Base-by-base conservation (phyloP, 2,888 invertebrate species). In the Flabesymbios commensalis region DNA sequence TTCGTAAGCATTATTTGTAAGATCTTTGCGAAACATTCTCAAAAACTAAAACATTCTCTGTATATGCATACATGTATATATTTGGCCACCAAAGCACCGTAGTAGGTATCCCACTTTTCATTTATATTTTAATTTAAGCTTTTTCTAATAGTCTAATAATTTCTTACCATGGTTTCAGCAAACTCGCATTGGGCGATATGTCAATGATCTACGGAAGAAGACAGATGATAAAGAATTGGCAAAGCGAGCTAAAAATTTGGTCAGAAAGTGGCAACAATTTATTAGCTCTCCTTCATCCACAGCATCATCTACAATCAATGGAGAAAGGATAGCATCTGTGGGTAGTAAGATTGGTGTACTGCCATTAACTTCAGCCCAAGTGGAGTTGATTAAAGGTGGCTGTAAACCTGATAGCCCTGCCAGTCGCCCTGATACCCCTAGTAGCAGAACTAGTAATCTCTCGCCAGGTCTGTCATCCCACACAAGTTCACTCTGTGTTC, bases 171-270 rank as follows among this genome's bases (percentile, higher is more conserved):
- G 24, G 29, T 83, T 86, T 1, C 85, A 93, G 93, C 89, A 90
- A 88, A 96, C 96, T 87, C 87, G 95, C 88, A 86, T 97, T 82
- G 96, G 94, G 42, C 92, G 91, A 84, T 90, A 92, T 82, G 91
- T 96, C 83, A 96, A 96, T 83, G 93, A 94, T 83, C 86, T 96
- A 55, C 88, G 96, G 59, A 87, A 92, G 63, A 92, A 92, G 84
- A 93, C 93, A 43, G 87, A 86, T 62, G 91, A 94, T 83, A 91
- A 92, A 72, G 87, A 87, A 64, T 86, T 96, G 81, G 93, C 94
- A 57, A 90, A 91, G 77, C 88, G 95, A 71, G 92, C 94, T 61
- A 96, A 95, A 84, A 91, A 91, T 79, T 87, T 96, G 81, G 89
- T 96, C 60, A 93, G 93, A 77, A 88, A 90, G 84, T 96, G 96